A percentile compares a stretch with the other conserved stretches of the same genome.
These are phyloP conservation scores for Pseudopodoces humilis DNA, from an alignment of 2,113 vertebrate genomes.

Conservation along the genomic window DNA sequence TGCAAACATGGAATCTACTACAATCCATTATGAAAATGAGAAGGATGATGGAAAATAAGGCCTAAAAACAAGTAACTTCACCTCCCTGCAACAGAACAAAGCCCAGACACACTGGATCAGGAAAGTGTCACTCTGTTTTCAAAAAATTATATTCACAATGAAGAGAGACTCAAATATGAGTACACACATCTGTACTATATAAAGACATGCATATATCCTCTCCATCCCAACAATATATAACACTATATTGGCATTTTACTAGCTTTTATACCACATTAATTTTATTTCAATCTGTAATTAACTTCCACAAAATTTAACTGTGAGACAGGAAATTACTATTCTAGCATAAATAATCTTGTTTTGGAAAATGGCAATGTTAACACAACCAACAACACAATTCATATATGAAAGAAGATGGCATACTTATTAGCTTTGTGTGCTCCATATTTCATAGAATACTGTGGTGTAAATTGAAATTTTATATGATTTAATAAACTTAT, in stretches of 20 bases:
- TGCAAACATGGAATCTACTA: neutral
- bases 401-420: constrained; percentile 70
- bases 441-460: constrained; percentile 75
- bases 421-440: constrained; percentile 71
- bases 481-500: constrained; percentile 80
- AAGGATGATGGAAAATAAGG: neutral
- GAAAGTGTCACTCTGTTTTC: neutral
- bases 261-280: constrained; percentile 60
- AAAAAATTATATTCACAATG: neutral
- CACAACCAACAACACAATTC: constrained; percentile 67
- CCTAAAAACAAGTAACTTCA: neutral
- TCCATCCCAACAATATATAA: neutral
- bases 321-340: constrained; percentile 71
- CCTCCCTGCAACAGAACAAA: neutral
- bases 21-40: neutral
- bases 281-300: constrained; percentile 78
- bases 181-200: neutral
- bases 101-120: neutral
- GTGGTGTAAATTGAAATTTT: constrained; percentile 78
- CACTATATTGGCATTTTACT: constrained; percentile 41
- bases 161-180: neutral
- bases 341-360: constrained; percentile 71
- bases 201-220: neutral
- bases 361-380: constrained; percentile 69
- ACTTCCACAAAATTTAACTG: constrained; percentile 77